A percentile compares a stretch with the other conserved stretches of the same genome.
Evolutionary conservation across 2,113 vertebrate species (phyloP).

Genomic region (Hylia prasina): DNA sequence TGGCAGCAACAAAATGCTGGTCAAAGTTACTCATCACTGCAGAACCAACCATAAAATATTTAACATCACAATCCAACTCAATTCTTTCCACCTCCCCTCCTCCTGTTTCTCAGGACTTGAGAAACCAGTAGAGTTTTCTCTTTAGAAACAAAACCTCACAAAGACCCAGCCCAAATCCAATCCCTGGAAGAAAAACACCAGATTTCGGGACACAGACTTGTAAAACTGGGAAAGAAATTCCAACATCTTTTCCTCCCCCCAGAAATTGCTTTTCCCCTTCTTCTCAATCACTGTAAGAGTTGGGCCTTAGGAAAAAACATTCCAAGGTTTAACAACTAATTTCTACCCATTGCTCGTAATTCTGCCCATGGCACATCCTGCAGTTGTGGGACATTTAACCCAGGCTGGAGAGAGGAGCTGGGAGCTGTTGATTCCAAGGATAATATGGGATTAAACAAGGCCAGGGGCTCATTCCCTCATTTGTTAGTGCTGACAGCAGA

Average conservation of each 20-base stretch:
- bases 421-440: neutral
- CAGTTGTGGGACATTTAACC: neutral
- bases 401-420: neutral
- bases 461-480: neutral
- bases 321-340: neutral
- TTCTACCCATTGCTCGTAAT: neutral
- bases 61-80: neutral
- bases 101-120: neutral
- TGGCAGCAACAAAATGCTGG: neutral
- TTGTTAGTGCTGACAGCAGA: neutral
- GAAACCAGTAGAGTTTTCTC: neutral
- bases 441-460: rapidly evolving
- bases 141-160: neutral
- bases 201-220: rapidly evolving
- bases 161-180: neutral
- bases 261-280: neutral
- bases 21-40: neutral
- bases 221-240: neutral
- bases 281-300: neutral
- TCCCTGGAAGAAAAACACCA: too few relatives aligned
- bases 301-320: neutral
- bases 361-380: neutral
- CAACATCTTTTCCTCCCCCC: neutral
- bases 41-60: neutral
- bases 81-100: neutral